Conservation (phyloP, 2,113 vertebrate genomes). For the Nothocercus nigrocapillus region DNA sequence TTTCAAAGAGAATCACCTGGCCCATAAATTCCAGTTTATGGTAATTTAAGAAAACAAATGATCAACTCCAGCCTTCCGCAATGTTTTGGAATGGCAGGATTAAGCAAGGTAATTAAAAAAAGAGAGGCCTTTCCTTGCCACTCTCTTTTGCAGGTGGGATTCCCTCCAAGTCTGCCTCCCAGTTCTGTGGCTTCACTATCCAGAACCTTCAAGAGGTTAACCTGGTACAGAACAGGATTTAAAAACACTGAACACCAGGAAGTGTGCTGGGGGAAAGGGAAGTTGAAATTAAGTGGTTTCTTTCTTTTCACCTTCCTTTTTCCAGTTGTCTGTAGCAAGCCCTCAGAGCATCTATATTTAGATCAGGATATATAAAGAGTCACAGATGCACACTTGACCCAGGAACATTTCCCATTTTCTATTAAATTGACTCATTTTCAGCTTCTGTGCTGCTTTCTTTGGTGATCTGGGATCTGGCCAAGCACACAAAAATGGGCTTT, state of each 20-base stretch:
- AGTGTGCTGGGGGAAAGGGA: background rate
- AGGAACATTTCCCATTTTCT: conserved; percentile 53
- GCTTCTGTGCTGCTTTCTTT: conserved; percentile 25
- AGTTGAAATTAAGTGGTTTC: conserved; percentile 68
- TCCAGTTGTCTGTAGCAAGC: conserved; percentile 41
- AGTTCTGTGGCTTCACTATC: conserved; percentile 19
- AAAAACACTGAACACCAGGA: conserved; percentile 25
- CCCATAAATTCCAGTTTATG: conserved; percentile 75
- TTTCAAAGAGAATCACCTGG: conserved; percentile 78
- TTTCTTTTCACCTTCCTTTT: conserved; percentile 61
- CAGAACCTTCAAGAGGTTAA: conserved; percentile 51
- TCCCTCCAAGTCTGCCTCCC: conserved; percentile 31
- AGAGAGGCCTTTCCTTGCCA: conserved; percentile 61
- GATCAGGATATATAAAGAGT: conserved; percentile 49
- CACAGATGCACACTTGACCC: conserved; percentile 59
- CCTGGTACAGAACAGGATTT: conserved; percentile 36
- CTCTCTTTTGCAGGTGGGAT: conserved; percentile 59
- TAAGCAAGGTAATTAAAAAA: conserved; percentile 63
- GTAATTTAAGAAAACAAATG: conserved; percentile 82
- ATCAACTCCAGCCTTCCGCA: conserved; percentile 41
- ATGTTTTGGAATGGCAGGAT: conserved; percentile 74
- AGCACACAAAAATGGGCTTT: conserved; percentile 4
- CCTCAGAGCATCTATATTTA: conserved; percentile 60
- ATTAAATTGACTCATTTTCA: conserved; percentile 61
- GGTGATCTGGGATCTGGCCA: conserved; percentile 42